Percentiles rank a stretch among this genome's conserved stretches.
phyloP scores from a whole-genome alignment of 30 jellyfish, hydroid and myxozoan genomes.

The Cassiopea andromeda region DNA sequence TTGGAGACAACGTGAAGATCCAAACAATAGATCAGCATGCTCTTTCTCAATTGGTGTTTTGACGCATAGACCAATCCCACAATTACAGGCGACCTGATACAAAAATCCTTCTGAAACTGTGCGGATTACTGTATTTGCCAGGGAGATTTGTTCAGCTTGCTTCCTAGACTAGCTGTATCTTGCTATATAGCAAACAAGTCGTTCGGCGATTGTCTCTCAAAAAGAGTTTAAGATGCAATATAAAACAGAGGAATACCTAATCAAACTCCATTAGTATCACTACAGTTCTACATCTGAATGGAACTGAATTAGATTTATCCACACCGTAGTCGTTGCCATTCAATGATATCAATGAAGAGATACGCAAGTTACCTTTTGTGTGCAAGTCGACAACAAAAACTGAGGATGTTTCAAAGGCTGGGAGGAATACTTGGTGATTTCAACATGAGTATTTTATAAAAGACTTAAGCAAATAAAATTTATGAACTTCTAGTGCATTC shows the following conservation, averaged over 20 bases:
- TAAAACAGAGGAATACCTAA: neutral
- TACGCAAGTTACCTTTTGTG: neutral
- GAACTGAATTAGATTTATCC: neutral
- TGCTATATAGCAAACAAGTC: neutral
- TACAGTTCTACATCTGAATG: neutral
- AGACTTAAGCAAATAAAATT: no score
- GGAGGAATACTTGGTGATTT: no score
- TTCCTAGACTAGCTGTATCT: neutral
- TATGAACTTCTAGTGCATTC: neutral
- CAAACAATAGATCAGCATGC: constrained; percentile 34
- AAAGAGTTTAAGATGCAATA: constrained; percentile 35
- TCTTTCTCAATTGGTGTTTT: constrained; percentile 25
- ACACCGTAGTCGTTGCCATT: neutral
- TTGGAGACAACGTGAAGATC: constrained; percentile 14
- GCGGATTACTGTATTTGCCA: constrained; percentile 21
- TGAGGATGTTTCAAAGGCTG: no score
- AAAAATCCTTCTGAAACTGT: constrained; percentile 15
- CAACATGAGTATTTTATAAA: no score
- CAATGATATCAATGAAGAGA: neutral
- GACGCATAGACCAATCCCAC: constrained; percentile 28
- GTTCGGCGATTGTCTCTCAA: constrained; percentile 29
- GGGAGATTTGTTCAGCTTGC: constrained; percentile 21
- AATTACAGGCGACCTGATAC: constrained; percentile 27
- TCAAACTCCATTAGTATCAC: constrained; percentile 22
- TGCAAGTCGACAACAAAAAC: no score